phyloP scores from a whole-genome alignment of 2,888 invertebrate genomes.

The Nomada ruficornis region DNA sequence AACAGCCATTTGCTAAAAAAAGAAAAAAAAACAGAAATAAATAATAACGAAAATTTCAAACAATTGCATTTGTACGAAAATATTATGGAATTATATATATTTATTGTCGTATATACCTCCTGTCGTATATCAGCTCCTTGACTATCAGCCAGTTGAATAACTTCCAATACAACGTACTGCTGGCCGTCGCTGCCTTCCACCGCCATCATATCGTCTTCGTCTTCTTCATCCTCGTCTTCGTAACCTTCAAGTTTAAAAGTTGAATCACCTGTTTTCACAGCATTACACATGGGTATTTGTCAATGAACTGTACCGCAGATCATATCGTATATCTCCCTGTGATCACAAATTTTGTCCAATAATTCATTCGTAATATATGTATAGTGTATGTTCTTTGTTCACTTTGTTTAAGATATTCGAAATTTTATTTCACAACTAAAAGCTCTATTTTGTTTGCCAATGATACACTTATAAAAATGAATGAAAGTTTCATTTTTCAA shows the following conservation, averaged over 20 bases:
- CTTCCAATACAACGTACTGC: constrained; percentile 95
- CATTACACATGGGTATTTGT: constrained; percentile 79
- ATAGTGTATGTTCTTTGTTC: neutral
- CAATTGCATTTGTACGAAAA: neutral
- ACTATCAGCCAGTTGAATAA: constrained; percentile 90
- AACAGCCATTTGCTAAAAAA: constrained; percentile 82
- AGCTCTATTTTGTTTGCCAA: neutral
- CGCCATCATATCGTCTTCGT: constrained; percentile 88
- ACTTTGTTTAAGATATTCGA: constrained; percentile 5
- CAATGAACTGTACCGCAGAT: constrained; percentile 79
- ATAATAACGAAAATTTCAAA: neutral
- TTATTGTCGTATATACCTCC: constrained; percentile 81
- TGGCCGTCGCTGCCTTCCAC: constrained; percentile 91
- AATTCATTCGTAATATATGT: constrained; percentile 42
- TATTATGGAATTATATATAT: neutral
- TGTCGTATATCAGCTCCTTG: constrained; percentile 86
- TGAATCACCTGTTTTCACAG: constrained; percentile 79
- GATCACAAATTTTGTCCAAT: constrained; percentile 16
- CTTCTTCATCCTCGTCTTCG: constrained; percentile 83
- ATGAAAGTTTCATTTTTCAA: neutral
- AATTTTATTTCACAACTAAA: neutral
- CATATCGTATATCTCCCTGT: constrained; percentile 80
- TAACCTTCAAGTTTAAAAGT: constrained; percentile 84
- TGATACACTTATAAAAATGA: constrained; percentile 33
- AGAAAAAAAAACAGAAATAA: neutral